A percentile compares a stretch with the other conserved stretches of the same genome.
Evolutionary conservation across 2,113 vertebrate species (phyloP).

Genomic region (Merops nubicus): DNA sequence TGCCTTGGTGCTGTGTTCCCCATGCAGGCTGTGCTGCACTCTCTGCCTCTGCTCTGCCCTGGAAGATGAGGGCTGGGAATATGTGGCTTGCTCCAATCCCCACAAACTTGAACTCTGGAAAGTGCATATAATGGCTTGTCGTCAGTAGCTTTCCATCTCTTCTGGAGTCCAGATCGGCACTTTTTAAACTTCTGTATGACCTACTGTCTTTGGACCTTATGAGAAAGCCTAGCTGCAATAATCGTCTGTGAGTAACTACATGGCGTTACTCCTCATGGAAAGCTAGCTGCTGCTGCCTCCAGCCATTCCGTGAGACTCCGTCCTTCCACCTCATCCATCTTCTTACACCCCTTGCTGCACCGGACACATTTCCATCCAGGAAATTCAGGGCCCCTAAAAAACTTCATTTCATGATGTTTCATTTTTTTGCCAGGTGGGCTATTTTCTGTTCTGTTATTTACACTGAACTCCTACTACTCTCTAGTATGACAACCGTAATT

Average conservation of each 20-base stretch:
- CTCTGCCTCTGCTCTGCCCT: background rate
- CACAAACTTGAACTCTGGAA: background rate
- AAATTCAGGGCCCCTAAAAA: conserved; percentile 29
- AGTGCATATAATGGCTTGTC: background rate
- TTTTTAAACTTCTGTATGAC: background rate
- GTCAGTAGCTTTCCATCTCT: background rate
- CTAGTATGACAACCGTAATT: background rate
- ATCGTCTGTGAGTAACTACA: background rate
- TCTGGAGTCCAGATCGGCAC: background rate
- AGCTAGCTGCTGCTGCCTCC: conserved; percentile 10
- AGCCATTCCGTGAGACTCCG: background rate
- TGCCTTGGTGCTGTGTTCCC: background rate
- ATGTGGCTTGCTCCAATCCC: background rate
- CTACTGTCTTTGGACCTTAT: background rate
- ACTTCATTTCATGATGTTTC: background rate
- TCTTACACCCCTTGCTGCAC: background rate
- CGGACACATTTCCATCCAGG: conserved; percentile 37
- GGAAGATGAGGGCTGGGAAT: background rate
- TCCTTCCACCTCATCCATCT: conserved; percentile 54
- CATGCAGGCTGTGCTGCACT: background rate
- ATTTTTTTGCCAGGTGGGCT: conserved; percentile 23
- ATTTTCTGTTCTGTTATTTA: conserved; percentile 44
- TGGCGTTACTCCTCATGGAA: background rate
- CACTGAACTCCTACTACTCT: background rate
- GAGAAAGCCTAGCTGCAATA: conserved; percentile 1